phyloP scores from a whole-genome alignment of 2,113 vertebrate species.

The Xenopus tropicalis region UCB_Xtro_10.0 CM004446.2:53174001-53174500 shows the following conservation, averaged over 20 bases:
- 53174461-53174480: no score
- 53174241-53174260: constrained; percentile 5
- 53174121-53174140: constrained; percentile 30
- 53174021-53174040: constrained; percentile 29
- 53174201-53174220: not conserved
- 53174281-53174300: no score
- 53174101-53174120: constrained; percentile 44
- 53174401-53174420: no score
- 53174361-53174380: no score
- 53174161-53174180: constrained; percentile 32
- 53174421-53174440: no score
- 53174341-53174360: no score
- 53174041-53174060: constrained; percentile 37
- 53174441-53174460: no score
- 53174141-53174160: constrained; percentile 39
- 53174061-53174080: constrained; percentile 33
- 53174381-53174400: no score
- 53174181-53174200: constrained; percentile 23
- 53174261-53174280: no score
- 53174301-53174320: no score
- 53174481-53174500: no score
- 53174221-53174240: constrained; percentile 12
- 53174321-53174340: no score
- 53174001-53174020: constrained; percentile 9
- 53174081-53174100: constrained; percentile 40